Evolutionary conservation across 2,888 invertebrate species (phyloP), one percentile per base, ranked within the genome.

Genomic region (Eupithecia subumbrata): DNA sequence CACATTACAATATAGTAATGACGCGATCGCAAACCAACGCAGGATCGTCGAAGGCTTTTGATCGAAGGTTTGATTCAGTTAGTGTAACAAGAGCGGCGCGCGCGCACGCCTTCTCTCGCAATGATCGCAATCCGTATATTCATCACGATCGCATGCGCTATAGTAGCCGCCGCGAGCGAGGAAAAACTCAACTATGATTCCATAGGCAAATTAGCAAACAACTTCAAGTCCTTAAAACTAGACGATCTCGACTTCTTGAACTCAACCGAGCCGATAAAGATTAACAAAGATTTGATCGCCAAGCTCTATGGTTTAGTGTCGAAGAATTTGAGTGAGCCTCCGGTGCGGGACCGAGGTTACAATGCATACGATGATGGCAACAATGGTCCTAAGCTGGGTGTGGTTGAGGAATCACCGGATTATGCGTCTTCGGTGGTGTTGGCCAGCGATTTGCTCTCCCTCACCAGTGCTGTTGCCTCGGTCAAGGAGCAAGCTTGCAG

Each of bases 351-450:
- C 86, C 84, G 81, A 12, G 78, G 81, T 14, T 87, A 87, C 68
- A 83, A 83, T 63, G 80, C 83, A 22, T 87, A 86, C 73, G 87
- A 84, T 80, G 87, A 85, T 60, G 86, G 83, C 8, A 81, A 82
- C 37, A 83, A 81, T n/a, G 85, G 84, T 7, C 85, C 88, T 12
- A 87, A 88, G 64, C 78, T 91, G 0, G 88, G 87, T 63, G 84
- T 90, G 3, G 85, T 94, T 18, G 91, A 91, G 45, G 94, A 94
- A 75, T 94, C 94, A 0, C 95, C 95, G 0, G 95, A 92, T 84
- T 95, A 95, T 73, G 95, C 94, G 0, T 94, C 94, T 1, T 95
- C 95, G 0, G 92, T 93, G 37, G 94, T 94, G 37, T 83, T 95
- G 64, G 95, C 93, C 0, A 94, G 95, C 83, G 95, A 95, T 82